phyloP scores from a whole-genome alignment of 2,888 invertebrate genomes.

The Conistra vaccinii region DNA sequence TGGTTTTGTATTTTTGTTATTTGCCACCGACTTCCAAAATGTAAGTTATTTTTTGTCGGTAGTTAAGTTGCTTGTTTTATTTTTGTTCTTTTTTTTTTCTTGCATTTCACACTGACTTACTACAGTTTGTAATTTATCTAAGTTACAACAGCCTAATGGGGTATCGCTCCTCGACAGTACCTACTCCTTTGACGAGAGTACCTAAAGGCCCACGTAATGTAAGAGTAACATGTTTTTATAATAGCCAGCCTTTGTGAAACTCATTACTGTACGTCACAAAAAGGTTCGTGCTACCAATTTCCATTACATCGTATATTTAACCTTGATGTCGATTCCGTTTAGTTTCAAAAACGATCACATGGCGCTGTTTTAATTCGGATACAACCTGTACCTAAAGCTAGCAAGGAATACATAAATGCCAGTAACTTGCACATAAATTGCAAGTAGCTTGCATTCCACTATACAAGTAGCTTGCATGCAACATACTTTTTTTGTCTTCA shows the following conservation, averaged over 20 bases:
- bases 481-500: too few species aligned
- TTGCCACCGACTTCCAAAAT: too few species aligned
- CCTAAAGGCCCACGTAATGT: background rate
- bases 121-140: too few species aligned
- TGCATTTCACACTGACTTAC: too few species aligned
- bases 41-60: too few species aligned
- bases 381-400: background rate
- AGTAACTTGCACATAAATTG: background rate
- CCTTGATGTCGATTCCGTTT: slow-evolving; percentile 28
- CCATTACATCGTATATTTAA: slow-evolving; percentile 37
- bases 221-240: slow-evolving; percentile 37
- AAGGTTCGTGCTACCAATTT: slow-evolving; percentile 41
- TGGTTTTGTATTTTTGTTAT: too few species aligned
- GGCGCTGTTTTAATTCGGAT: background rate
- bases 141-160: too few species aligned
- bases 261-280: slow-evolving; percentile 37
- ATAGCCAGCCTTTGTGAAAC: slow-evolving; percentile 41
- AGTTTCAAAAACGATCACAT: slow-evolving; percentile 16
- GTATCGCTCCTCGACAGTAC: background rate
- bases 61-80: too few species aligned
- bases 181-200: background rate
- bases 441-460: background rate
- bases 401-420: background rate
- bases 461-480: background rate
- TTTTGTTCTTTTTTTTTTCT: too few species aligned